Base-by-base conservation (phyloP, 2,797 vertebrate genomes). In the Phoeniculus purpureus region DNA sequence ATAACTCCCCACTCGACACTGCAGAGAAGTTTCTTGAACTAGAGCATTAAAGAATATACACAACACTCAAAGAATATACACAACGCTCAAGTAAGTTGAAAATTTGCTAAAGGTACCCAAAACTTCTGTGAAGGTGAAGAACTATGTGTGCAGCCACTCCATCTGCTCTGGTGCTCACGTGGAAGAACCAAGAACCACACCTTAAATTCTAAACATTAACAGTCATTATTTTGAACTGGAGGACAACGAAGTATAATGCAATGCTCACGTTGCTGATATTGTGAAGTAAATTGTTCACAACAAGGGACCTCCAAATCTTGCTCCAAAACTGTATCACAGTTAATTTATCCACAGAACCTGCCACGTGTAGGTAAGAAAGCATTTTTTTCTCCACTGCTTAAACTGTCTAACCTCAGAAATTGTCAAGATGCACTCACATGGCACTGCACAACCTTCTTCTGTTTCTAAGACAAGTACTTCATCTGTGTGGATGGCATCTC, bases 51-150 rank as follows among this genome's bases (percentile, higher is more conserved):
- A 65, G 37, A 77, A 80, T n/a, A 37, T 4, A n/a, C 37, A 62
- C 3, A 16, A 32, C n/a, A 26, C 5, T 47, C 32, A 66, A 50
- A 65, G 37, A 77, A 80, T n/a, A 37, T 4, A n/a, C 37, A 62
- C 3, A 16, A 32, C n/a, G 23, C 5, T 47, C 32, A 26, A 0
- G 4, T 21, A 87, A 81, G 29, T 7, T 15, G 1, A 75, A 12
- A 20, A 13, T 55, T 74, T 72, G 43, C 23, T 43, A 43, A 89
- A 76, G 0, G 3, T 25, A 40, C 56, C 8, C 59, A 48, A 84
- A 82, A 52, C 6, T 3, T 26, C 4, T 8, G 21, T 56, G 31
- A 85, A 75, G 87, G 71, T 3, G 0, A 60, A 91, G 48, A 48
- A 17, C 14, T 81, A 3, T 60, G 20, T 13, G 21, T 66, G 72